These are phyloP conservation scores for Ceraclea dissimilis DNA, from an alignment of 2,888 invertebrate genomes.

Conservation along the genomic window DNA sequence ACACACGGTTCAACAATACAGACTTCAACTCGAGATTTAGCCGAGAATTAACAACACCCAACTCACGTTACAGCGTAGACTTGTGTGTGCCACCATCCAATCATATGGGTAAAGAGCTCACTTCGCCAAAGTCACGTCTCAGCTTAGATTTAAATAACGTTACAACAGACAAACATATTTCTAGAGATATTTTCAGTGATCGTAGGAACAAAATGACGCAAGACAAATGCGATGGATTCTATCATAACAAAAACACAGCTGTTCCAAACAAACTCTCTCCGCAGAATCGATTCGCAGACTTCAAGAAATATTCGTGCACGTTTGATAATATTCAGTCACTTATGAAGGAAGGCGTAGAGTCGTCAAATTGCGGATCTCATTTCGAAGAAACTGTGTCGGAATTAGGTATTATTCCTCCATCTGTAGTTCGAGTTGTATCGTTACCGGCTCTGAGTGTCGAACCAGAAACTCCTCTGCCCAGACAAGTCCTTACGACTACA, in stretches of 20 bases:
- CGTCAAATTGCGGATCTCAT: constrained; percentile 40
- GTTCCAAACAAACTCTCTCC: constrained; percentile 46
- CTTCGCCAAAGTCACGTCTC: constrained; percentile 52
- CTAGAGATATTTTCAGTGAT: constrained; percentile 42
- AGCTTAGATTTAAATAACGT: constrained; percentile 53
- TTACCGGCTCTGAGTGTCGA: constrained; percentile 56
- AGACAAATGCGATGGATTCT: constrained; percentile 22
- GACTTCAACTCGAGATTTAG: constrained; percentile 49
- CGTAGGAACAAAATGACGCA: constrained; percentile 41
- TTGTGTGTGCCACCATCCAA: constrained; percentile 56
- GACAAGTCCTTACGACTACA: constrained; percentile 60
- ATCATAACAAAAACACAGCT: constrained; percentile 19
- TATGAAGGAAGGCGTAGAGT: constrained; percentile 61
- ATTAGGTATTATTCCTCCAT: constrained; percentile 54
- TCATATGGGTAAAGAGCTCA: constrained; percentile 47
- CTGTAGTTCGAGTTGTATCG: constrained; percentile 60
- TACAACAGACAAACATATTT: constrained; percentile 41
- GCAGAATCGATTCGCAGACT: constrained; percentile 51
- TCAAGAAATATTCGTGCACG: constrained; percentile 66
- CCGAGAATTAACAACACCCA: constrained; percentile 53
- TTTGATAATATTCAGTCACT: constrained; percentile 71
- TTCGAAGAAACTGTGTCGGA: constrained; percentile 55
- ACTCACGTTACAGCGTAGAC: constrained; percentile 62
- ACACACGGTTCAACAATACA: constrained; percentile 51
- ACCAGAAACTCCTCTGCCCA: constrained; percentile 46